These are phyloP conservation scores for Xenopus borealis DNA, from an alignment of 2,113 vertebrate genomes.

Conservation along the genomic window DNA sequence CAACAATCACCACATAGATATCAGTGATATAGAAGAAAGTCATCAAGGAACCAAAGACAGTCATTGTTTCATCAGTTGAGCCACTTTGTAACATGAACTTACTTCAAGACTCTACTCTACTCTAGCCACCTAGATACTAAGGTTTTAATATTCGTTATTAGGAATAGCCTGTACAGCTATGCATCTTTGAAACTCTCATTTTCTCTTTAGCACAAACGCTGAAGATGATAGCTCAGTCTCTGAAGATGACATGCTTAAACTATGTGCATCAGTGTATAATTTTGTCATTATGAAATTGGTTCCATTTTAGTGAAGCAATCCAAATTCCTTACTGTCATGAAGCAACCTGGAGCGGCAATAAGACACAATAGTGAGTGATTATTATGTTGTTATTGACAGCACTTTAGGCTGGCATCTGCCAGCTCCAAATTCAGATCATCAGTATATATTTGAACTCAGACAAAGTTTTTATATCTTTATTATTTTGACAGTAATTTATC, in stretches of 20 bases:
- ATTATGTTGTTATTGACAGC: slow-evolving; percentile 28
- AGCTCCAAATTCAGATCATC: slow-evolving; percentile 9
- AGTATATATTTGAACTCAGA: neutral
- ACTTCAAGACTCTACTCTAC: neutral
- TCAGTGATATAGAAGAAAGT: too few relatives aligned
- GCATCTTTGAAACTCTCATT: neutral
- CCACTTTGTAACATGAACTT: neutral
- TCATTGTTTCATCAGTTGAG: too few relatives aligned
- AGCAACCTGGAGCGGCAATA: slow-evolving; percentile 6
- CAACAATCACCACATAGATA: too few relatives aligned
- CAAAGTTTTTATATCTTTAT: slow-evolving; percentile 25
- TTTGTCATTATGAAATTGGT: slow-evolving; percentile 33
- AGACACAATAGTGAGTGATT: slow-evolving; percentile 32
- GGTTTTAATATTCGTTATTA: neutral
- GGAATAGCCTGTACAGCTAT: neutral
- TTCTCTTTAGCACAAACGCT: neutral
- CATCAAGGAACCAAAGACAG: too few relatives aligned
- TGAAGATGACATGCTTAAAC: slow-evolving; percentile 17
- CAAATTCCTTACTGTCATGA: slow-evolving; percentile 4
- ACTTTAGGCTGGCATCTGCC: slow-evolving; percentile 16
- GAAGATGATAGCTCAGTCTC: neutral
- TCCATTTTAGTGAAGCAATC: slow-evolving; percentile 19
- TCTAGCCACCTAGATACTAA: neutral
- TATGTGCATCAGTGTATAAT: slow-evolving; percentile 11
- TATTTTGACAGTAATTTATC: slow-evolving; percentile 11